phyloP scores from a whole-genome alignment of 2,888 invertebrate genomes.

The Heteromurus nitidus region DNA sequence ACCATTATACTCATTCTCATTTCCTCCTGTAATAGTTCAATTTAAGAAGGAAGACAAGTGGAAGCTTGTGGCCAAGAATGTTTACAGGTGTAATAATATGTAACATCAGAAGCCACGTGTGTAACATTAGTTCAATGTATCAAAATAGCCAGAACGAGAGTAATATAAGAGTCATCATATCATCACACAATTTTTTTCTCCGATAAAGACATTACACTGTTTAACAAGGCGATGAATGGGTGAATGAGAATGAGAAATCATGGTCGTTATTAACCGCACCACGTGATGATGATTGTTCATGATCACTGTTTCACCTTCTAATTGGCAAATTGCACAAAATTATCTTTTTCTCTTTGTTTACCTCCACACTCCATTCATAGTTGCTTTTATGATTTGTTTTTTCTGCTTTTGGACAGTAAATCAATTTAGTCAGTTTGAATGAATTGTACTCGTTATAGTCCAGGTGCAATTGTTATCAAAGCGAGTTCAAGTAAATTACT shows the following conservation, averaged over 20 bases:
- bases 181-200: background rate
- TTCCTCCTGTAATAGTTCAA: too few species aligned
- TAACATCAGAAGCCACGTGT: too few species aligned
- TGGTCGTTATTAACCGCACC: slow-evolving; percentile 1
- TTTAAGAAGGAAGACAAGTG: too few species aligned
- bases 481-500: too few species aligned
- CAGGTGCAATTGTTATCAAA: too few species aligned
- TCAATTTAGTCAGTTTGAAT: too few species aligned
- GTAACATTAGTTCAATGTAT: background rate
- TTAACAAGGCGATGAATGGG: slow-evolving; percentile 10
- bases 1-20: slow-evolving; percentile 43
- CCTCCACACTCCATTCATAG: too few species aligned
- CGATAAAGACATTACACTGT: background rate
- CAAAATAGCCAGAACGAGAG: background rate
- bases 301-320: background rate
- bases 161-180: background rate
- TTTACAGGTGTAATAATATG: background rate
- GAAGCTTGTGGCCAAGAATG: too few species aligned
- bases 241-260: background rate
- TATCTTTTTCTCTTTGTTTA: too few species aligned
- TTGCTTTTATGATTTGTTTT: too few species aligned
- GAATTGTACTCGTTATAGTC: too few species aligned
- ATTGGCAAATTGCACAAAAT: slow-evolving; percentile 3
- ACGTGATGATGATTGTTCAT: background rate
- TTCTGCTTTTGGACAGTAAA: too few species aligned